Percentiles rank a stretch among this genome's conserved stretches.
These are phyloP conservation scores for Perdita meconis DNA, from an alignment of 2,888 invertebrate genomes.

Conservation along the genomic window DNA sequence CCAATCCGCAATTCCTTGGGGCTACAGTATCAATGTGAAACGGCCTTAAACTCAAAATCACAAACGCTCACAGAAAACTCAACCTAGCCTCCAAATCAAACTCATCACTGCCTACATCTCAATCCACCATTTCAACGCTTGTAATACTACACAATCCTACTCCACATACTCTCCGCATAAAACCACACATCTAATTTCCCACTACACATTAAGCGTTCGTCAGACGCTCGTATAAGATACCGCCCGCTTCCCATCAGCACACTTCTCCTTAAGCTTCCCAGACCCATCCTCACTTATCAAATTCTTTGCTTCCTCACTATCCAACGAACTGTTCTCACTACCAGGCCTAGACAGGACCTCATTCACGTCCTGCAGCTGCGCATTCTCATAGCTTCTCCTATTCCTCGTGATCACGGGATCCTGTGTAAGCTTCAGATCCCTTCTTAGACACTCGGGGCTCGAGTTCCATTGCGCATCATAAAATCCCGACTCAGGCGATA, in stretches of 20 bases:
- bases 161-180: too few species aligned
- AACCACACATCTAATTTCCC: slow-evolving; percentile 20
- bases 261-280: slow-evolving; percentile 24
- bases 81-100: too few species aligned
- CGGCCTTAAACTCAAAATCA: too few species aligned
- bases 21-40: too few species aligned
- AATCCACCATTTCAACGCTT: too few species aligned
- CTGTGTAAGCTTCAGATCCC: slow-evolving; percentile 52
- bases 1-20: too few species aligned
- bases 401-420: slow-evolving; percentile 66
- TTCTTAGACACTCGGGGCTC: slow-evolving; percentile 69
- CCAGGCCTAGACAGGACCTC: slow-evolving; percentile 63
- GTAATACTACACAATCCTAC: too few species aligned
- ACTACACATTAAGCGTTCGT: slow-evolving; percentile 17
- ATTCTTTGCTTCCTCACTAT: slow-evolving; percentile 50
- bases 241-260: slow-evolving; percentile 58
- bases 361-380: slow-evolving; percentile 76
- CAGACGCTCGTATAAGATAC: slow-evolving; percentile 76
- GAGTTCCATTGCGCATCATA: slow-evolving; percentile 70
- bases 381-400: slow-evolving; percentile 76
- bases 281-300: slow-evolving; percentile 18
- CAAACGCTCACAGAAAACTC: too few species aligned
- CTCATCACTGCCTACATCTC: too few species aligned
- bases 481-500: slow-evolving; percentile 76
- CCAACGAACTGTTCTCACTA: slow-evolving; percentile 61